Evolutionary conservation across 2,888 invertebrate species (phyloP).

Genomic region (Schrankia costaestrigalis): DNA sequence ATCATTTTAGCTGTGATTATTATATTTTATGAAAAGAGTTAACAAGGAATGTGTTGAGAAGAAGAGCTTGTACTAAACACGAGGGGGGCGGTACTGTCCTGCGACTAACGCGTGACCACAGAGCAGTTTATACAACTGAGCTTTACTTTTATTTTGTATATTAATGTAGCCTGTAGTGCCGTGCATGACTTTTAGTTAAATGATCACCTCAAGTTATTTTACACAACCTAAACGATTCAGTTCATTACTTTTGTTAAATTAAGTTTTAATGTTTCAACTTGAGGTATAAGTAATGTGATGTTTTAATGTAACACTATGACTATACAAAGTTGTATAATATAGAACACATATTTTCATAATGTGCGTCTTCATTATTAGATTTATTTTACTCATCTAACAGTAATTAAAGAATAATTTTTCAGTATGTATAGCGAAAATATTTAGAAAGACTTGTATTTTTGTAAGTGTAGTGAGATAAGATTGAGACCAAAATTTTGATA

Average conservation of each 20-base stretch:
- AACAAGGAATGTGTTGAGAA: constrained; percentile 14
- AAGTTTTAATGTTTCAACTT: constrained; percentile 16
- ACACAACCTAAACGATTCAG: background rate
- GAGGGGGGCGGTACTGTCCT: constrained; percentile 20
- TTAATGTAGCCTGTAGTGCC: constrained; percentile 26
- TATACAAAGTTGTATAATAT: too few relatives aligned
- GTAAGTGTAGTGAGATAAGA: too few relatives aligned
- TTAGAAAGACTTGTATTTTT: too few relatives aligned
- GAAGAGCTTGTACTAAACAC: constrained; percentile 27
- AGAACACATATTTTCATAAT: too few relatives aligned
- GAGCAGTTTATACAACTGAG: constrained; percentile 14
- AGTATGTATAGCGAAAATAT: too few relatives aligned
- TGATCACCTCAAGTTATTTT: constrained; percentile 19
- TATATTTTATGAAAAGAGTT: constrained; percentile 9
- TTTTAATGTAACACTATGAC: constrained; percentile 20
- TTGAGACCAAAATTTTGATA: too few relatives aligned
- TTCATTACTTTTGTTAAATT: background rate
- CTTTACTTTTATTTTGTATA: constrained; percentile 26
- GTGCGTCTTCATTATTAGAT: too few relatives aligned
- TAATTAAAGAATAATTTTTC: too few relatives aligned
- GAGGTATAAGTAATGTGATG: constrained; percentile 17
- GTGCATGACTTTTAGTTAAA: constrained; percentile 25
- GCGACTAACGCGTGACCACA: constrained; percentile 18
- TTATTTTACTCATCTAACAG: too few relatives aligned
- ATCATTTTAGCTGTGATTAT: constrained; percentile 20